Conservation (phyloP, 2,888 invertebrate genomes). For the Strigamia transsilvanica region DNA sequence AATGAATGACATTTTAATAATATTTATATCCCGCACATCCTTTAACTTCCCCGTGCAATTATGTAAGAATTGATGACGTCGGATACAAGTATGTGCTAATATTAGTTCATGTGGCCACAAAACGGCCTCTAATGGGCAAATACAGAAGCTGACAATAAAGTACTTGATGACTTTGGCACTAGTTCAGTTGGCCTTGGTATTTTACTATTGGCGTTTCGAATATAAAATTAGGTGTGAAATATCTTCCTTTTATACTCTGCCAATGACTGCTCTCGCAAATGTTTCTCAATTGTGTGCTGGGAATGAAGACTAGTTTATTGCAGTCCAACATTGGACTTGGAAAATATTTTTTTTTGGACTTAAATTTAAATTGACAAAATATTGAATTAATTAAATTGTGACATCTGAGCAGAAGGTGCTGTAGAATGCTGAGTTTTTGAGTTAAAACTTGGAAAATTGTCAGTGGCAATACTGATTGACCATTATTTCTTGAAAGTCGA, state of each 20-base stretch:
- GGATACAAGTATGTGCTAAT: neutral
- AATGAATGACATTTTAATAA: neutral
- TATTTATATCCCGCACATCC: neutral
- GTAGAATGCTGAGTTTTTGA: neutral
- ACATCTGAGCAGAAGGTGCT: no score
- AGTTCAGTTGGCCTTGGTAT: slow-evolving; percentile 27
- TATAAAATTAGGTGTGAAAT: slow-evolving; percentile 19
- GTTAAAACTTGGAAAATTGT: neutral
- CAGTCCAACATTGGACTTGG: no score
- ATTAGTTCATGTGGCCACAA: slow-evolving; percentile 31
- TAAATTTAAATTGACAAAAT: no score
- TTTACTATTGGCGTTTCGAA: slow-evolving; percentile 10
- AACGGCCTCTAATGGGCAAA: slow-evolving; percentile 38
- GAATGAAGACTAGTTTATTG: no score
- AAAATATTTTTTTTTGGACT: no score
- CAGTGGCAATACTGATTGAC: no score
- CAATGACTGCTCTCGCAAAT: neutral
- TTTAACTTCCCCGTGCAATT: neutral
- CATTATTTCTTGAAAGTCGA: neutral
- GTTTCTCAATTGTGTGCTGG: no score
- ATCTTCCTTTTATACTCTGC: neutral
- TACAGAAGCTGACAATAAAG: slow-evolving; percentile 18
- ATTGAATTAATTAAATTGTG: no score
- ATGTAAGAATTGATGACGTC: neutral
- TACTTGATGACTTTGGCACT: slow-evolving; percentile 31